These are phyloP conservation scores for Phengaris arion DNA, from an alignment of 2,888 invertebrate genomes.

Conservation along the genomic window DNA sequence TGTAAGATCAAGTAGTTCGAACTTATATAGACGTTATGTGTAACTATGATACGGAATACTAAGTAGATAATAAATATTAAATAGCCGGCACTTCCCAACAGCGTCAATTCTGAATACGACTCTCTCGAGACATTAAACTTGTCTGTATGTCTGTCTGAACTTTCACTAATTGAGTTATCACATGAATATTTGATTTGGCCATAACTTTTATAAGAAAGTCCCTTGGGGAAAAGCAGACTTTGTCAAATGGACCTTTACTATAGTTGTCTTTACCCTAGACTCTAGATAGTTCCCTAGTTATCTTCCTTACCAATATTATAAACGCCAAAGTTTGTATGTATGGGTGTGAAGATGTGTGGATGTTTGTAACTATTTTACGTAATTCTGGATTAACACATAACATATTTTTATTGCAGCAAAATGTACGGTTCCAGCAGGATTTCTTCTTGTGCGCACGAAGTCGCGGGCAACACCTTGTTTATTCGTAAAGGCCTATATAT, in stretches of 20 bases:
- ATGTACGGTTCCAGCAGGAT: too few relatives aligned
- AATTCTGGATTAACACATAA: too few relatives aligned
- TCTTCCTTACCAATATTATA: too few relatives aligned
- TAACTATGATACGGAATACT: constrained; percentile 7
- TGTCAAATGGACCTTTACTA: background rate
- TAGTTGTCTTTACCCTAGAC: background rate
- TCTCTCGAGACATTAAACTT: constrained; percentile 4
- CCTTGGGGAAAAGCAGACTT: background rate
- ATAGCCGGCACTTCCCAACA: background rate
- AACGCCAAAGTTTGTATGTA: too few relatives aligned
- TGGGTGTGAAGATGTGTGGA: background rate
- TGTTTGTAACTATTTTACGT: too few relatives aligned
- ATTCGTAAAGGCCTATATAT: background rate
- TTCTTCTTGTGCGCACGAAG: too few relatives aligned
- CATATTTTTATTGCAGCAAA: too few relatives aligned
- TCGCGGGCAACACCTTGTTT: background rate
- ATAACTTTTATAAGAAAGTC: constrained; percentile 8
- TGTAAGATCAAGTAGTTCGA: background rate
- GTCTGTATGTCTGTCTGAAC: constrained; percentile 8
- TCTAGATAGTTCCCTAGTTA: too few relatives aligned
- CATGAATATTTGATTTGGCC: background rate
- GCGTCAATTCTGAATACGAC: background rate
- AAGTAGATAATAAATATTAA: constrained; percentile 21
- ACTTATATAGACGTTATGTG: background rate
- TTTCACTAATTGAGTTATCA: constrained; percentile 8